Evolutionary conservation across 2,113 vertebrate genomes (phyloP).

Genomic region (Phalacrocorax brasilianus): DNA sequence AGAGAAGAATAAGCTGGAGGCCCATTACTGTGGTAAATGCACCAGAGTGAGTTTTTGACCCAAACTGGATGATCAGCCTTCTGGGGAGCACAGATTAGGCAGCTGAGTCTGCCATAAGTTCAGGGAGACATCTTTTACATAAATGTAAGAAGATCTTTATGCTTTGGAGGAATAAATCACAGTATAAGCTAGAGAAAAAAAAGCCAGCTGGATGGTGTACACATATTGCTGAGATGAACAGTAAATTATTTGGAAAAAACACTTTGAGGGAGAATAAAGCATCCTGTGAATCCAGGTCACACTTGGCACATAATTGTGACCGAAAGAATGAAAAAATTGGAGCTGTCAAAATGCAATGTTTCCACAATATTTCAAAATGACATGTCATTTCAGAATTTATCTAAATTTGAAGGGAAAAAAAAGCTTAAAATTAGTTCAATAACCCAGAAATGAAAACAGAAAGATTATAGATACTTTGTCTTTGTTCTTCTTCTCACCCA

Average conservation of each 20-base stretch:
- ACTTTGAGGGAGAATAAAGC: neutral
- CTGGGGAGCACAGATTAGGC: neutral
- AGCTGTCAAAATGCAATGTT: slow-evolving; percentile 32
- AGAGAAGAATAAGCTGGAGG: neutral
- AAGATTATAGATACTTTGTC: neutral
- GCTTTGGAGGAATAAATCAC: neutral
- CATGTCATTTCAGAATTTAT: slow-evolving; percentile 26
- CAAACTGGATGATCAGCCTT: neutral
- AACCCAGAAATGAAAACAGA: slow-evolving; percentile 26
- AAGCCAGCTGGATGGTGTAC: neutral
- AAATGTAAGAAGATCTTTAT: neutral
- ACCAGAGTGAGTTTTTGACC: neutral
- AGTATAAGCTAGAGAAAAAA: neutral
- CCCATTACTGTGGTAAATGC: neutral
- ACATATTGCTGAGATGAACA: neutral
- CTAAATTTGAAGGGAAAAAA: slow-evolving; percentile 7
- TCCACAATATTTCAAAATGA: slow-evolving; percentile 32
- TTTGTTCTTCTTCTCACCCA: slow-evolving; percentile 2
- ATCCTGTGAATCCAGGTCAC: slow-evolving; percentile 12
- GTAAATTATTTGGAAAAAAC: neutral
- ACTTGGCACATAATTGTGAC: slow-evolving; percentile 1
- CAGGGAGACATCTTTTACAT: neutral
- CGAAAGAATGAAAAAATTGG: slow-evolving; percentile 13
- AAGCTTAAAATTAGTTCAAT: neutral
- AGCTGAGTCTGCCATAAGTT: neutral